Evolutionary conservation across 2,113 vertebrate species (phyloP).

Genomic region (Nannobrachium achirus): DNA sequence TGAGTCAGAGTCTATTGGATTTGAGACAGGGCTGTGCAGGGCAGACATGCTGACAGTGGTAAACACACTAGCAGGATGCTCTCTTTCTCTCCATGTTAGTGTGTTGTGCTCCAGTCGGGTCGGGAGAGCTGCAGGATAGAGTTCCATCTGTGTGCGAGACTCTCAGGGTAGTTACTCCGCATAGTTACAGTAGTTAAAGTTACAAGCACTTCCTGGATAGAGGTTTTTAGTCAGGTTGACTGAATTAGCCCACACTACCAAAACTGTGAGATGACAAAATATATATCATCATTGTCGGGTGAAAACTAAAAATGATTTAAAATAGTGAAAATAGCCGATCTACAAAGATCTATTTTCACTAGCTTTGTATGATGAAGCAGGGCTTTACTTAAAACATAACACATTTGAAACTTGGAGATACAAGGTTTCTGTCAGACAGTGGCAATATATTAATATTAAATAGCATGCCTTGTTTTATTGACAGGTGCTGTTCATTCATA

Average conservation of each 20-base stretch:
- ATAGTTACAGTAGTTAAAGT: conserved; percentile 24
- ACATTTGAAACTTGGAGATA: no score
- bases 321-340: no score
- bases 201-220: conserved; percentile 5
- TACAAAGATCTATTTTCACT: no score
- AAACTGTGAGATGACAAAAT: neutral
- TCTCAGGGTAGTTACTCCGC: conserved; percentile 24
- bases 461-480: conserved; percentile 4
- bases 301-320: no score
- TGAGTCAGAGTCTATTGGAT: conserved; percentile 99
- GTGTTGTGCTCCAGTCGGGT: conserved; percentile 23
- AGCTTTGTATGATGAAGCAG: no score
- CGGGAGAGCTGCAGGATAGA: conserved; percentile 34
- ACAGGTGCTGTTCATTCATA: neutral
- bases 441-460: neutral
- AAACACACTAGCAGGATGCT: conserved; percentile 83
- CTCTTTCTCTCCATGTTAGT: conserved; percentile 49
- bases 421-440: no score
- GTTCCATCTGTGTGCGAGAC: conserved; percentile 9
- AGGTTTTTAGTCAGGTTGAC: conserved; percentile 1
- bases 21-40: conserved; percentile 84
- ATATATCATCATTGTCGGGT: no score
- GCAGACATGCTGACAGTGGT: conserved; percentile 94
- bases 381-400: no score
- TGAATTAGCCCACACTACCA: conserved; percentile 14